Conservation (phyloP, 2,113 vertebrate species). For the Ammospiza nelsoni region DNA sequence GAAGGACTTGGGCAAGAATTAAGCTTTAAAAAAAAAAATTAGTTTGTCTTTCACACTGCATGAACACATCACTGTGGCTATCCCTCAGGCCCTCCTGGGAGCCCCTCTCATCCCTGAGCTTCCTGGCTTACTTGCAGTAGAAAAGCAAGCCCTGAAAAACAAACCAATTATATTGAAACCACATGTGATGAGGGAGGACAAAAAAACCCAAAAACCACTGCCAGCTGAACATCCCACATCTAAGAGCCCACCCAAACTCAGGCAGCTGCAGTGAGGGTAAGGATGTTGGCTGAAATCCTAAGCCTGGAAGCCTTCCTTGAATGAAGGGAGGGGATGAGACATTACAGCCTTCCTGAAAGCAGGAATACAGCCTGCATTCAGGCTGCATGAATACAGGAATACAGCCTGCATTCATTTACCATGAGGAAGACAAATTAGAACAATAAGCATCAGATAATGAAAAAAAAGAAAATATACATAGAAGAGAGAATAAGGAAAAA, state of each 20-base stretch:
- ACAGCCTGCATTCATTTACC: neutral
- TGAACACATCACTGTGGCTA: neutral
- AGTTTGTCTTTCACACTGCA: neutral
- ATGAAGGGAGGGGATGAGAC: neutral
- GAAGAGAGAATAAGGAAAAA: neutral
- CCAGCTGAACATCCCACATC: constrained; percentile 8
- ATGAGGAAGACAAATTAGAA: neutral
- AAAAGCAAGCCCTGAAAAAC: constrained; percentile 17
- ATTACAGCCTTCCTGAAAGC: neutral
- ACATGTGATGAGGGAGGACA: neutral
- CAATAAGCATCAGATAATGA: neutral
- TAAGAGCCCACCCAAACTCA: constrained; percentile 32
- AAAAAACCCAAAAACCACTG: neutral
- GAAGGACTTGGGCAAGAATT: neutral
- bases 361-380: neutral
- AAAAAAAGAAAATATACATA: neutral
- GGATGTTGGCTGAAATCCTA: constrained; percentile 5
- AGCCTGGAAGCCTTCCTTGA: constrained; percentile 16
- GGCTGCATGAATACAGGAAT: neutral
- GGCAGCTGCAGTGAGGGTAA: neutral
- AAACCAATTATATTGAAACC: neutral
- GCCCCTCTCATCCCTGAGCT: neutral
- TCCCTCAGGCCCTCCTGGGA: neutral
- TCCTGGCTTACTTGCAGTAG: neutral
- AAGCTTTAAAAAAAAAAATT: neutral